Evolutionary conservation across 2,113 vertebrate species (phyloP).

Genomic region (Oxyura jamaicensis): DNA sequence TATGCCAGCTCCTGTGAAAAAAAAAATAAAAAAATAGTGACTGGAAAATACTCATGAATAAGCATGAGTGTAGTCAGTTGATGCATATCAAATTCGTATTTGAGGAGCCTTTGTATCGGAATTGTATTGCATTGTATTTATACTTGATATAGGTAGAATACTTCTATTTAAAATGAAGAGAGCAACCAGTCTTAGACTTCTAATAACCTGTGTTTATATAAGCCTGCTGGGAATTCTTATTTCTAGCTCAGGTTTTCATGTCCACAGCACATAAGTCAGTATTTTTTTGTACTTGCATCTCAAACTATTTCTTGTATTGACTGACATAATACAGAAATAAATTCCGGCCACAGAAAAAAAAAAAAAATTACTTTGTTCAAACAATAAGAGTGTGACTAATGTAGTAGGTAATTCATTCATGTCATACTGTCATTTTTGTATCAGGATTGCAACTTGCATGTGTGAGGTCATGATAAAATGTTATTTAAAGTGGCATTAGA

Average conservation of each 20-base stretch:
- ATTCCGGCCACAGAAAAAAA: background rate
- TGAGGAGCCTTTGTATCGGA: conserved; percentile 62
- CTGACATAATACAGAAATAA: conserved; percentile 53
- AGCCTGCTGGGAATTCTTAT: conserved; percentile 57
- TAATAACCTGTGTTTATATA: conserved; percentile 39
- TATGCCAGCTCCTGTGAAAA: conserved; percentile 5
- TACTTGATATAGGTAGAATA: conserved; percentile 34
- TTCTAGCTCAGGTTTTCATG: conserved; percentile 62
- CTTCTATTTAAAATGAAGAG: conserved; percentile 7
- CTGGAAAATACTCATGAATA: background rate
- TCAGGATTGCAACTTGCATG: conserved; percentile 63
- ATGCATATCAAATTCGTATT: conserved; percentile 6
- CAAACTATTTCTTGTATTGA: conserved; percentile 52
- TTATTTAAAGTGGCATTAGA: conserved; percentile 44
- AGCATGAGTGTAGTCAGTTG: background rate
- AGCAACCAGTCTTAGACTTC: conserved; percentile 29
- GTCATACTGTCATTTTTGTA: conserved; percentile 20
- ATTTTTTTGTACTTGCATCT: conserved; percentile 71
- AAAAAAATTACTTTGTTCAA: background rate
- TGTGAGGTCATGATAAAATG: conserved; percentile 62
- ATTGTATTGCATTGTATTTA: conserved; percentile 55
- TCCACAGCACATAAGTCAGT: conserved; percentile 63
- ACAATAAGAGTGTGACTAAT: conserved; percentile 26
- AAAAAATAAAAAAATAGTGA: background rate
- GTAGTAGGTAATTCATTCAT: conserved; percentile 9